phyloP scores from a whole-genome alignment of 2,113 vertebrate genomes.

The Silurus meridionalis region DNA sequence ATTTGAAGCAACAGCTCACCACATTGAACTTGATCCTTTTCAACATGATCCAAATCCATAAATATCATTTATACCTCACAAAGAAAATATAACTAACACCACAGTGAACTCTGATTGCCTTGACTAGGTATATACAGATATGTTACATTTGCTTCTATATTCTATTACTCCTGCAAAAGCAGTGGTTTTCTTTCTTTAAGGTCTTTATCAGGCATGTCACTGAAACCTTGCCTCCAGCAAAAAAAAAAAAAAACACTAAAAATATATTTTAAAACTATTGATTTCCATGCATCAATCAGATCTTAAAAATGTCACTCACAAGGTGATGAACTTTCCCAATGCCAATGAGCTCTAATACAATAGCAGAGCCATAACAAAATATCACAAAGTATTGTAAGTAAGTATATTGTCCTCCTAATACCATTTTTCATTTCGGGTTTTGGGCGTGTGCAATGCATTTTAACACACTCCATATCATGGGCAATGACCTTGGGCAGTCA shows the following conservation, averaged over 20 bases:
- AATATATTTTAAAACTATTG: slow-evolving; percentile 3
- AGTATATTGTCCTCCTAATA: slow-evolving; percentile 16
- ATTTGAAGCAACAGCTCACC: neutral
- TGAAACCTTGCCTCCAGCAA: neutral
- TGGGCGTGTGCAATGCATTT: slow-evolving; percentile 26
- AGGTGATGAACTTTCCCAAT: slow-evolving; percentile 3
- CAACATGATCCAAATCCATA: neutral
- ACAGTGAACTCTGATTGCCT: neutral
- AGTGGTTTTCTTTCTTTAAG: slow-evolving; percentile 8
- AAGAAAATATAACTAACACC: neutral
- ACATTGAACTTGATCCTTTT: neutral
- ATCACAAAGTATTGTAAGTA: neutral
- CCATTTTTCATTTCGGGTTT: slow-evolving; percentile 31
- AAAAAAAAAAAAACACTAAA: neutral
- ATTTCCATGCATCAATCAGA: neutral
- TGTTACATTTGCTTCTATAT: neutral
- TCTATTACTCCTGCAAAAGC: neutral
- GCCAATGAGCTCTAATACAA: neutral
- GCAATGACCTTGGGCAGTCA: slow-evolving; percentile 46
- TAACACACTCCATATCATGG: slow-evolving; percentile 13
- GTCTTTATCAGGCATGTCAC: neutral
- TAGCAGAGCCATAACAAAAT: neutral
- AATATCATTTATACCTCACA: neutral
- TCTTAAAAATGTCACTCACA: slow-evolving; percentile 7
- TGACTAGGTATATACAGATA: neutral